Evolutionary conservation across 2,888 invertebrate species (phyloP).

Genomic region (Netelia virgata): DNA sequence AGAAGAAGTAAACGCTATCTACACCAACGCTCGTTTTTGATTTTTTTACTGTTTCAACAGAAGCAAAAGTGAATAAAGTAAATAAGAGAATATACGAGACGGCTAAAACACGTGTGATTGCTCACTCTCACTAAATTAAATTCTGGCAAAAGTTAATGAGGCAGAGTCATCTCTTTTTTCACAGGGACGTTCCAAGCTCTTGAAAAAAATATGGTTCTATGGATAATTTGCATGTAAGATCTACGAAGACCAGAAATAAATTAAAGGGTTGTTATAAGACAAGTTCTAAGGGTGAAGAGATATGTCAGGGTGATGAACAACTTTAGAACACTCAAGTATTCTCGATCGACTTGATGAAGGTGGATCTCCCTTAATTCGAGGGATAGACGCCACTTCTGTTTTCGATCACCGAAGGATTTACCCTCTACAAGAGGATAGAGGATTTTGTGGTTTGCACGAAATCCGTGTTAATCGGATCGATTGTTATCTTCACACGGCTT

Average conservation of each 20-base stretch:
- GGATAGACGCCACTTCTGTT: neutral
- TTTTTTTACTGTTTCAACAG: neutral
- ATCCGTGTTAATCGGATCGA: constrained; percentile 43
- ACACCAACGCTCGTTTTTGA: neutral
- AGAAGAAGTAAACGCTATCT: neutral
- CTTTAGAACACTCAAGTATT: neutral
- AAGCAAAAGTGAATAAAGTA: neutral
- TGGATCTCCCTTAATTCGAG: neutral
- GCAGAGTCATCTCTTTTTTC: neutral
- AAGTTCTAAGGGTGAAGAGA: too few relatives aligned
- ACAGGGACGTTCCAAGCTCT: too few relatives aligned
- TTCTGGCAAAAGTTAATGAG: too few relatives aligned
- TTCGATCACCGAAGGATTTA: neutral
- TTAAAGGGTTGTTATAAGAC: too few relatives aligned
- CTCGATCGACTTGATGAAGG: neutral
- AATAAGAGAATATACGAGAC: neutral
- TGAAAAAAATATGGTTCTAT: too few relatives aligned
- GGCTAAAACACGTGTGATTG: neutral
- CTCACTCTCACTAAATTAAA: neutral
- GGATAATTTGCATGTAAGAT: too few relatives aligned
- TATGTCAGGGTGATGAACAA: too few relatives aligned
- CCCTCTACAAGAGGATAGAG: neutral
- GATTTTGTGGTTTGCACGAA: constrained; percentile 18
- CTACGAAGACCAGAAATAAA: too few relatives aligned
- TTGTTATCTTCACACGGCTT: constrained; percentile 46